phyloP scores from a whole-genome alignment of 2,797 vertebrate genomes.

The Syndactyla subalaris region DNA sequence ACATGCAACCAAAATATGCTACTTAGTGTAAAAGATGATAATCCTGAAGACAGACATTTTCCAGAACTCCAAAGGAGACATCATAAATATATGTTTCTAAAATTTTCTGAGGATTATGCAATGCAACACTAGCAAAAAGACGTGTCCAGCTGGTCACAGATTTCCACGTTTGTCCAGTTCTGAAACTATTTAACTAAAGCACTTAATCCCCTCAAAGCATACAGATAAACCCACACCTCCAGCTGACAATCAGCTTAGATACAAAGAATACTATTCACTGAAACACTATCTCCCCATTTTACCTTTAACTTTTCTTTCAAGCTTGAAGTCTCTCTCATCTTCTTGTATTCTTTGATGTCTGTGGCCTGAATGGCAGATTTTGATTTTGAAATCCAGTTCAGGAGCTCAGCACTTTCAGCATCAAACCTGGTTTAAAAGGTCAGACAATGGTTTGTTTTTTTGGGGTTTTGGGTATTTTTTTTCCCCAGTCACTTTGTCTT shows the following conservation, averaged over 20 bases:
- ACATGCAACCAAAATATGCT: background rate
- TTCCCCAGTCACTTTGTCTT: background rate
- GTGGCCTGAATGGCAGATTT: constrained; percentile 79
- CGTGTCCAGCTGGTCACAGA: background rate
- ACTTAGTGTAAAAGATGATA: background rate
- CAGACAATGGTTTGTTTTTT: background rate
- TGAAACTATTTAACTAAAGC: constrained; percentile 4
- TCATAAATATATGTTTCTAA: background rate
- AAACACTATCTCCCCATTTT: constrained; percentile 51
- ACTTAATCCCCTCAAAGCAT: constrained; percentile 19
- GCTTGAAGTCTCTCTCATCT: constrained; percentile 78
- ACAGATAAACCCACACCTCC: constrained; percentile 14
- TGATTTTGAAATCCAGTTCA: constrained; percentile 85
- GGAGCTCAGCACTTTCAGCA: constrained; percentile 79
- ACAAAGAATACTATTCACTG: constrained; percentile 48
- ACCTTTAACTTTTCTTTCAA: constrained; percentile 86
- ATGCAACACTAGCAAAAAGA: background rate
- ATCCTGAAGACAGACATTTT: background rate
- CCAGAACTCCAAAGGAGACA: background rate
- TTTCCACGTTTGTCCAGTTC: background rate
- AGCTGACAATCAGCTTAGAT: constrained; percentile 22
- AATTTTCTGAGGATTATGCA: background rate
- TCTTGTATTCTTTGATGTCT: constrained; percentile 83
- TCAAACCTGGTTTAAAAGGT: constrained; percentile 83
- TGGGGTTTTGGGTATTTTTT: background rate